Evolutionary conservation across 2,888 invertebrate genomes (phyloP).

Genomic region (Lithophane semibrunnea): DNA sequence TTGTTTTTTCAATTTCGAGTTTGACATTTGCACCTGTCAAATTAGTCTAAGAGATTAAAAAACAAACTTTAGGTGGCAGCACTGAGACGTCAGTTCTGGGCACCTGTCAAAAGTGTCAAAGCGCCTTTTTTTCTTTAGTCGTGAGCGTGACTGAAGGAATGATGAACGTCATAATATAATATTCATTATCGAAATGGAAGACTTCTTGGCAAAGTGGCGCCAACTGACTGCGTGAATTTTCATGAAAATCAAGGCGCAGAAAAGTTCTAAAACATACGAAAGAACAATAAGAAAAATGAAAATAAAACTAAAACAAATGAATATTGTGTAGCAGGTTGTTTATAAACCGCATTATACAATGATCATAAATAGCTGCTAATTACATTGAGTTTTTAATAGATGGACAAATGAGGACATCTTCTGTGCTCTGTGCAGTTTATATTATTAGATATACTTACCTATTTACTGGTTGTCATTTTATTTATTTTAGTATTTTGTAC

Average conservation of each 20-base stretch:
- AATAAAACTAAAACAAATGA: slow-evolving; percentile 32
- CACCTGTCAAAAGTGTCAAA: too few relatives aligned
- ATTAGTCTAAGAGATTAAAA: too few relatives aligned
- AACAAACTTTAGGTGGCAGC: too few relatives aligned
- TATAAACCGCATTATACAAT: slow-evolving; percentile 7
- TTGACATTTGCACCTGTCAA: too few relatives aligned
- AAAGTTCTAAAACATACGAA: slow-evolving; percentile 21
- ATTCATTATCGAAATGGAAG: too few relatives aligned
- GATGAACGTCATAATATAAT: too few relatives aligned
- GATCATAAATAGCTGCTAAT: not conserved
- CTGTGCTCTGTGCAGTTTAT: slow-evolving; percentile 1
- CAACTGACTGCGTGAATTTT: not conserved
- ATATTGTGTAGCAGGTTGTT: slow-evolving; percentile 19
- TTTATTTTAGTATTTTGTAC: slow-evolving; percentile 26
- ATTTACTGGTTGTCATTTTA: not conserved
- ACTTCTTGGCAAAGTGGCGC: too few relatives aligned
- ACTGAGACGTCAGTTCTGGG: too few relatives aligned
- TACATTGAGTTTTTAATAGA: slow-evolving; percentile 21
- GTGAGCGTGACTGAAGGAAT: too few relatives aligned
- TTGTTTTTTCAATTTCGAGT: too few relatives aligned
- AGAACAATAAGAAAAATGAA: slow-evolving; percentile 23
- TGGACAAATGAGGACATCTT: slow-evolving; percentile 30
- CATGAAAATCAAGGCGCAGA: not conserved
- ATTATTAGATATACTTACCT: not conserved
- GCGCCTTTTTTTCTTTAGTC: too few relatives aligned